These are phyloP conservation scores for Tapera naevia DNA, from an alignment of 2,797 vertebrate genomes.

Conservation along the genomic window DNA sequence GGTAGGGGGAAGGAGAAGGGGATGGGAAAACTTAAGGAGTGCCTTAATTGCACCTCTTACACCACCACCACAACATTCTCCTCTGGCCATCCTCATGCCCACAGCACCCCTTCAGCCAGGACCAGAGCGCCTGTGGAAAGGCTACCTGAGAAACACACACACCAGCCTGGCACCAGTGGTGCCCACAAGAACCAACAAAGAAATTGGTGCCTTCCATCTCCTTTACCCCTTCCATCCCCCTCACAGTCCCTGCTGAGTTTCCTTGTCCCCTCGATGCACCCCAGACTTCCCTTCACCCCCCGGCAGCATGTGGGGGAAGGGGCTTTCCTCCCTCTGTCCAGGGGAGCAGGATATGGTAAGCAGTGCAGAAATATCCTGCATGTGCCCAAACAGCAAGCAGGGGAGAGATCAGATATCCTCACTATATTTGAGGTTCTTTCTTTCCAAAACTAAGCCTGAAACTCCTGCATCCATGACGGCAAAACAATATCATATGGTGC, in stretches of 20 bases:
- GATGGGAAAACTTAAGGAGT: background rate
- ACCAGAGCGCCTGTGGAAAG: background rate
- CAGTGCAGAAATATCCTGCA: background rate
- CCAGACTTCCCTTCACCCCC: background rate
- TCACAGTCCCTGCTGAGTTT: background rate
- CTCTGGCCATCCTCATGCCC: background rate
- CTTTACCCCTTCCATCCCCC: background rate
- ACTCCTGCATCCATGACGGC: background rate
- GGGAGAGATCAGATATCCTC: background rate
- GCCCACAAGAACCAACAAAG: background rate
- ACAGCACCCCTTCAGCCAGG: background rate
- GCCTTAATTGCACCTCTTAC: constrained; percentile 85
- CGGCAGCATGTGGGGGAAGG: no score
- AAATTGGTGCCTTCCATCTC: background rate
- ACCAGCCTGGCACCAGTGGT: rapidly evolving
- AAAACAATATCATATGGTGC: background rate
- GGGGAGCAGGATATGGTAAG: background rate
- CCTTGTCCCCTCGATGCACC: background rate
- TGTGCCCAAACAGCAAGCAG: background rate
- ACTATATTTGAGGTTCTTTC: background rate
- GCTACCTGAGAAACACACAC: background rate
- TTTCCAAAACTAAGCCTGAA: background rate
- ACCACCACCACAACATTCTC: constrained; percentile 75
- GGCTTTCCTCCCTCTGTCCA: rapidly evolving
- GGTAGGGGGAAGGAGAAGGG: background rate